Percentiles rank a stretch among this genome's conserved stretches.
phyloP scores from a whole-genome alignment of 2,113 vertebrate genomes.

The Tyrannus savana region DNA sequence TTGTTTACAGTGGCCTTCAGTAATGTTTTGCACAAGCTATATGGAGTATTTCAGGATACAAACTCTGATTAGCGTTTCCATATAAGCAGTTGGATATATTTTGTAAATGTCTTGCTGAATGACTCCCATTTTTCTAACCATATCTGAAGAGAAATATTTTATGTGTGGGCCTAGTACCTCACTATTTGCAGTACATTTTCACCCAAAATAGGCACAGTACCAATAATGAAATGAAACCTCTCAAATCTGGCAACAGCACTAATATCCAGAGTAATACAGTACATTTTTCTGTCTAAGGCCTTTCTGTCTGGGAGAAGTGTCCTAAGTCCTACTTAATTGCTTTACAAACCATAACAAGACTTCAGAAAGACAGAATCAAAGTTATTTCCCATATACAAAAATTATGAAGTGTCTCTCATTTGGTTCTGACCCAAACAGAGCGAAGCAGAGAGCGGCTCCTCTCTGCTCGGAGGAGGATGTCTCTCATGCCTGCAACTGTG shows the following conservation, averaged over 20 bases:
- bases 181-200: background rate
- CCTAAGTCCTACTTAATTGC: conserved; percentile 20
- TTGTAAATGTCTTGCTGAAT: background rate
- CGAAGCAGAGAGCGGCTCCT: background rate
- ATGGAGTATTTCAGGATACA: background rate
- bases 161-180: background rate
- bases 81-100: background rate
- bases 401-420: background rate
- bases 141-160: background rate
- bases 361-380: background rate
- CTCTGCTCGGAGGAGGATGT: background rate
- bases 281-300: background rate
- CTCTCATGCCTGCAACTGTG: too few relatives aligned
- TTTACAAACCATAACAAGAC: background rate
- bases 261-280: background rate
- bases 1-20: background rate
- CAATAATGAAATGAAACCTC: background rate
- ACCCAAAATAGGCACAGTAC: background rate
- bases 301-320: background rate
- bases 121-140: background rate
- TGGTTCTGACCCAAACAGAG: background rate
- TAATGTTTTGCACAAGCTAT: background rate
- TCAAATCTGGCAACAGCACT: background rate
- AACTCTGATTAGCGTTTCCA: background rate
- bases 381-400: background rate